phyloP scores from a whole-genome alignment of 2,797 vertebrate genomes.

The Margarornis squamiger region DNA sequence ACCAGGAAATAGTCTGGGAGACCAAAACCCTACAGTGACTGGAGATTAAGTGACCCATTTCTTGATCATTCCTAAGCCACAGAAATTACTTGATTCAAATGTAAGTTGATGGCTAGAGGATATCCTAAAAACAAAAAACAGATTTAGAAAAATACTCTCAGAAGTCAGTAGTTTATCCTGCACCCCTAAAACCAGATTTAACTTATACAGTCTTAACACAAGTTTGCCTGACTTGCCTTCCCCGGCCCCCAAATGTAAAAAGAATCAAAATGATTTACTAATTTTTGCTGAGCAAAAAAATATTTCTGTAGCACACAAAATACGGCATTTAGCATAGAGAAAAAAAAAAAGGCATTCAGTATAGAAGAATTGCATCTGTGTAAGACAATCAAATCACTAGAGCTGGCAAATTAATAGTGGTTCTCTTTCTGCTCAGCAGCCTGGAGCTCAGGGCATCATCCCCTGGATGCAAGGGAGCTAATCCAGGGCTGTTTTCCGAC shows the following conservation, averaged over 20 bases:
- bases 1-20: not conserved
- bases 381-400: not conserved
- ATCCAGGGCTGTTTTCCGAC: not conserved
- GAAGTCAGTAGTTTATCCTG: not conserved
- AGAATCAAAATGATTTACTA: not conserved
- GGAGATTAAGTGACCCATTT: not conserved
- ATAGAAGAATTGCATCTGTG: not conserved
- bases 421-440: not conserved
- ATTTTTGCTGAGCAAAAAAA: not conserved
- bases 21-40: not conserved
- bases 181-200: not conserved
- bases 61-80: not conserved
- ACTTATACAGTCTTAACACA: not conserved
- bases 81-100: not conserved
- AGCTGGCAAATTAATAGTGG: not conserved
- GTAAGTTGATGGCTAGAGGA: not conserved
- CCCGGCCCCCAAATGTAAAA: not conserved
- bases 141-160: not conserved
- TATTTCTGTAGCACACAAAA: not conserved
- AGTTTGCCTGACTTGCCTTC: not conserved
- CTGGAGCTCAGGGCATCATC: not conserved
- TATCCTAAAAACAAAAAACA: not conserved
- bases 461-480: not conserved
- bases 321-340: not conserved
- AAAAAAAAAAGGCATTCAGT: not conserved